These are phyloP conservation scores for Timema cristinae DNA, from an alignment of 2,888 invertebrate genomes.

Conservation along the genomic window DNA sequence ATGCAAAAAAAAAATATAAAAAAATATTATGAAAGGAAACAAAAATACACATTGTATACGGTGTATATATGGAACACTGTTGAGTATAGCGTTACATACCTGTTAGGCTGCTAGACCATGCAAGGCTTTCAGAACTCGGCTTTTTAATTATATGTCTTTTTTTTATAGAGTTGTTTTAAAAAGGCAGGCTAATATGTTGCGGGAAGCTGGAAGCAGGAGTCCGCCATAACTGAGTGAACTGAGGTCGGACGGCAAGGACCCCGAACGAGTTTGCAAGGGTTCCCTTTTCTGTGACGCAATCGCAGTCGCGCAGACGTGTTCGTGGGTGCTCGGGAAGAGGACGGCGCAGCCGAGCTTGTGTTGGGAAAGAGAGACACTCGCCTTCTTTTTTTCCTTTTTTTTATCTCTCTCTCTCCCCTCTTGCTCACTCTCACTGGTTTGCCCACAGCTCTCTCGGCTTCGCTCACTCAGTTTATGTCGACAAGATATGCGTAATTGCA, in stretches of 20 bases:
- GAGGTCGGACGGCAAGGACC: background rate
- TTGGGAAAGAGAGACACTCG: background rate
- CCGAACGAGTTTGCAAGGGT: slow-evolving; percentile 15
- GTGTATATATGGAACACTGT: too few species aligned
- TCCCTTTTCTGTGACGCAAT: slow-evolving; percentile 18
- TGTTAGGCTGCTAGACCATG: slow-evolving; percentile 29
- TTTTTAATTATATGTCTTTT: too few species aligned
- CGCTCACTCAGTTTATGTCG: slow-evolving; percentile 15
- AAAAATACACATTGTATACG: too few species aligned
- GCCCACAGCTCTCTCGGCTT: background rate
- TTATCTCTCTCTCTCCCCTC: background rate
- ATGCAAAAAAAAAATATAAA: too few species aligned
- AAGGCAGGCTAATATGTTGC: slow-evolving; percentile 30
- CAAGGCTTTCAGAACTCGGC: slow-evolving; percentile 23
- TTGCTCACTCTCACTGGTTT: background rate
- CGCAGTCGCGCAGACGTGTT: slow-evolving; percentile 20
- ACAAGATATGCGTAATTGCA: slow-evolving; percentile 30
- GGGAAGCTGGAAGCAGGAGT: slow-evolving; percentile 33
- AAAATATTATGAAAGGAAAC: too few species aligned
- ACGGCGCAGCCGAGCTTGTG: background rate
- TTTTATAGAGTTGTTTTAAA: background rate
- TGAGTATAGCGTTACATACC: slow-evolving; percentile 24
- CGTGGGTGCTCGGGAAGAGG: slow-evolving; percentile 24
- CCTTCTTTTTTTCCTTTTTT: too few species aligned
- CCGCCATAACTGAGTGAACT: slow-evolving; percentile 33